Conservation (phyloP, 1,140 invertebrate genomes). For the Hyphantria cunea region DNA sequence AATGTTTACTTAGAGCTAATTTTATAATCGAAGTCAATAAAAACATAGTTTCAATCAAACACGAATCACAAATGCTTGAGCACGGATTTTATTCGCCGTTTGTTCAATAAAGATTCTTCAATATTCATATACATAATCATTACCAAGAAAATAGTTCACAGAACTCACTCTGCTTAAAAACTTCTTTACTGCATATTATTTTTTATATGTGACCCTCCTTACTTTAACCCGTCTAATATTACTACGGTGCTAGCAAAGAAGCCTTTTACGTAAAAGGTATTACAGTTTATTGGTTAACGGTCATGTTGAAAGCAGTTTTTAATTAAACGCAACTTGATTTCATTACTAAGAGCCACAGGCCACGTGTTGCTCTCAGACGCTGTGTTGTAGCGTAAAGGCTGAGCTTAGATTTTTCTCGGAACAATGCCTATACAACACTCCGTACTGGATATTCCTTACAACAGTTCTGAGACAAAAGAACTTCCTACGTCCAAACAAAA, state of each 20-base stretch:
- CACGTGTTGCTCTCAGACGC: constrained; percentile 65
- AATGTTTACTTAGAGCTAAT: too few relatives aligned
- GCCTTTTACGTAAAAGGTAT: constrained; percentile 39
- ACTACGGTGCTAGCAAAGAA: constrained; percentile 40
- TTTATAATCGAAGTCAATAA: too few relatives aligned
- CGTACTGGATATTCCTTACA: constrained; percentile 75
- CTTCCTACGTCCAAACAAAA: constrained; percentile 78
- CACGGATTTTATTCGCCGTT: too few relatives aligned
- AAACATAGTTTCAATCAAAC: too few relatives aligned
- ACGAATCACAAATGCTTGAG: background rate
- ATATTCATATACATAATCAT: too few relatives aligned
- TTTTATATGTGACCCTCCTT: constrained; percentile 39
- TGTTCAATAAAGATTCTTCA: too few relatives aligned
- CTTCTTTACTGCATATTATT: constrained; percentile 32
- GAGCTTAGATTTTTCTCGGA: constrained; percentile 72
- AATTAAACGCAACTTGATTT: constrained; percentile 59
- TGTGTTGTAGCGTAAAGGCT: constrained; percentile 51
- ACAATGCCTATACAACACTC: constrained; percentile 69
- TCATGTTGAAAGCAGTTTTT: constrained; percentile 48
- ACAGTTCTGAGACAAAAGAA: constrained; percentile 75
- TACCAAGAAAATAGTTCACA: too few relatives aligned
- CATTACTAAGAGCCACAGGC: constrained; percentile 63
- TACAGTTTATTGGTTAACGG: constrained; percentile 42
- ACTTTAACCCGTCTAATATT: constrained; percentile 28
- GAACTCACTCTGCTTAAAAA: background rate